Percentiles rank a stretch among this genome's conserved stretches.
These are phyloP conservation scores for Mamestra brassicae DNA, from an alignment of 2,888 invertebrate species.

Conservation along the genomic window DNA sequence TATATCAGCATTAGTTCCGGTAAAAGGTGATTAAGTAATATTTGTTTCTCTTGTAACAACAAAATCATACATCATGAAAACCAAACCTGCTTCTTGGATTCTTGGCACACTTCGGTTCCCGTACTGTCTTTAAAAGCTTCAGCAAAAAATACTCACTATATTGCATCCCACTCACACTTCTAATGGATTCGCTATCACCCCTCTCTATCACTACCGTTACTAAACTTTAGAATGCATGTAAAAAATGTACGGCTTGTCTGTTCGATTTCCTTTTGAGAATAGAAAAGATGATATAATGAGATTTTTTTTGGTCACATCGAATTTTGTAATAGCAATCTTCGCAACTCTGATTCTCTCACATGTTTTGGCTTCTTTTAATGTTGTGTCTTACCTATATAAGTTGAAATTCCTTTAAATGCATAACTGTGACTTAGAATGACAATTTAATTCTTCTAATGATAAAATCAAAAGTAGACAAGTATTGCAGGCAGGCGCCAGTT, in stretches of 20 bases:
- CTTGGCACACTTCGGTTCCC: slow-evolving; percentile 63
- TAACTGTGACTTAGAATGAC: neutral
- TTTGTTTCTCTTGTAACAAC: neutral
- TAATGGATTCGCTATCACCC: slow-evolving; percentile 55
- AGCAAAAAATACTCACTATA: slow-evolving; percentile 72
- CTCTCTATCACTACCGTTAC: slow-evolving; percentile 77
- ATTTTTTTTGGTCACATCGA: slow-evolving; percentile 64
- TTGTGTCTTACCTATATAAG: neutral
- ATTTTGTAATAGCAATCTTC: slow-evolving; percentile 48
- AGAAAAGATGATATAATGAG: slow-evolving; percentile 67
- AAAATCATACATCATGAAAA: slow-evolving; percentile 42
- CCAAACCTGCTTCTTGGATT: slow-evolving; percentile 50
- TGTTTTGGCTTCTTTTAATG: slow-evolving; percentile 1
- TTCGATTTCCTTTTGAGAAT: slow-evolving; percentile 78
- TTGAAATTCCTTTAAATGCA: neutral
- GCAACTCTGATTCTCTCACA: slow-evolving; percentile 23
- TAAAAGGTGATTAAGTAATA: neutral
- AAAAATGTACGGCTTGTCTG: slow-evolving; percentile 75
- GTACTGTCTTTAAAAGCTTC: slow-evolving; percentile 64
- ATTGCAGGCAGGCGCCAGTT: slow-evolving; percentile 7
- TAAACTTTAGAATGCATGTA: slow-evolving; percentile 82
- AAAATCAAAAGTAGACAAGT: neutral
- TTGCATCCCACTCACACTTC: slow-evolving; percentile 66
- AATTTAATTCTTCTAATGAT: neutral
- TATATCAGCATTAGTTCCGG: neutral